Conservation (phyloP, 1,140 invertebrate species). For the Caerostris darwini region DNA sequence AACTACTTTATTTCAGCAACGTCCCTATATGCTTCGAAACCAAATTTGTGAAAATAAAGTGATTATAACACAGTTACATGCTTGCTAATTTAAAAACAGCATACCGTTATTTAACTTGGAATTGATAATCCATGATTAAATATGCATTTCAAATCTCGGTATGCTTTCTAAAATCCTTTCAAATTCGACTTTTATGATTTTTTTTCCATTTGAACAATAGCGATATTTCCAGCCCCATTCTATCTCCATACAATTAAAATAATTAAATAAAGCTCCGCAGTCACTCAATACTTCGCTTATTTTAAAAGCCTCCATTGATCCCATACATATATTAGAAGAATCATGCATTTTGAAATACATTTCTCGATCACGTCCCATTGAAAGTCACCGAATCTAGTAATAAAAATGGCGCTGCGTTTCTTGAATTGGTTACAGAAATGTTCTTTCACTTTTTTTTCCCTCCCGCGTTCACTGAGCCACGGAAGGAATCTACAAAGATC, state of each 20-base stretch:
- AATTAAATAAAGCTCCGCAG: neutral
- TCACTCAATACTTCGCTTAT: neutral
- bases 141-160: too few relatives aligned
- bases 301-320: neutral
- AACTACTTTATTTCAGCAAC: too few relatives aligned
- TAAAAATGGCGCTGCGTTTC: slow-evolving; percentile 21
- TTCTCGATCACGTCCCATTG: slow-evolving; percentile 20
- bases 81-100: too few relatives aligned
- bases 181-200: too few relatives aligned
- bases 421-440: slow-evolving; percentile 34
- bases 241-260: neutral
- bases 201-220: neutral
- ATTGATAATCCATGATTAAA: too few relatives aligned
- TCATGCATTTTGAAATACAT: slow-evolving; percentile 14
- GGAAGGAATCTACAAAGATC: slow-evolving; percentile 44
- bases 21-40: too few relatives aligned
- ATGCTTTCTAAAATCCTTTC: too few relatives aligned
- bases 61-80: too few relatives aligned
- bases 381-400: neutral
- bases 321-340: slow-evolving; percentile 11
- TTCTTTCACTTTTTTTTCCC: neutral
- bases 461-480: neutral
- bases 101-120: too few relatives aligned
- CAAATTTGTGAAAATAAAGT: too few relatives aligned
- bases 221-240: neutral